A percentile compares a stretch with the other conserved stretches of the same genome.
These are phyloP conservation scores for Drosophila murphyi DNA, from an alignment of 1,140 invertebrate genomes.

Conservation along the genomic window DNA sequence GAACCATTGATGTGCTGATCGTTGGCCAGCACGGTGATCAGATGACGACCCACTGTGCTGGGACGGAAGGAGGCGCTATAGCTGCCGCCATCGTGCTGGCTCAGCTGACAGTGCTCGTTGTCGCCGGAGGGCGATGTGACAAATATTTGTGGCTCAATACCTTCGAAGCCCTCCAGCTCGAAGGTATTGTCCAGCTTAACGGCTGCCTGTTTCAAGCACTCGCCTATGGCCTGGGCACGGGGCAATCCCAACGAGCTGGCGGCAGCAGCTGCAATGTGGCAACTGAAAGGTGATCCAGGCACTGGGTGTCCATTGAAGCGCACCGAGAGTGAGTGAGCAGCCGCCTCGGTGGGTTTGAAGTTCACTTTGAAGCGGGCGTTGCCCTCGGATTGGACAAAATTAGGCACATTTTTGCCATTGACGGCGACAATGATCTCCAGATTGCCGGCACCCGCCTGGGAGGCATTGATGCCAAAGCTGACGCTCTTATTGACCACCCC, in stretches of 20 bases:
- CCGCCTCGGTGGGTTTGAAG: slow-evolving; percentile 97
- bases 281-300: slow-evolving; percentile 95
- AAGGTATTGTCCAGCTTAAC: slow-evolving; percentile 85
- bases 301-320: slow-evolving; percentile 98
- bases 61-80: slow-evolving; percentile 92
- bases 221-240: slow-evolving; percentile 86
- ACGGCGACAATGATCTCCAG: slow-evolving; percentile 99
- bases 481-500: slow-evolving; percentile 96
- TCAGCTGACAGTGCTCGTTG: slow-evolving; percentile 88
- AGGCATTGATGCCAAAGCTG: slow-evolving; percentile 95
- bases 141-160: slow-evolving; percentile 88
- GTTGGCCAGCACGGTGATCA: slow-evolving; percentile 91
- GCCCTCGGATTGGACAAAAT: slow-evolving; percentile 98
- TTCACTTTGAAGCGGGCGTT: slow-evolving; percentile 98
- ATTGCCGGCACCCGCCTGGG: slow-evolving; percentile 94
- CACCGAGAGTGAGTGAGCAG: slow-evolving; percentile 94
- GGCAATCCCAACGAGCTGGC: slow-evolving; percentile 78
- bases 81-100: slow-evolving; percentile 86
- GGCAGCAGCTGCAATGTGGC: slow-evolving; percentile 87
- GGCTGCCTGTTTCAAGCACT: slow-evolving; percentile 87
- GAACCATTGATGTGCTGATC: slow-evolving; percentile 94
- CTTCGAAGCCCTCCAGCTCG: slow-evolving; percentile 84
- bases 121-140: slow-evolving; percentile 92
- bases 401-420: slow-evolving; percentile 98
- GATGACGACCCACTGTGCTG: slow-evolving; percentile 93